phyloP scores from a whole-genome alignment of 2,797 vertebrate genomes.

The Dendrocincla tyrannina region DNA sequence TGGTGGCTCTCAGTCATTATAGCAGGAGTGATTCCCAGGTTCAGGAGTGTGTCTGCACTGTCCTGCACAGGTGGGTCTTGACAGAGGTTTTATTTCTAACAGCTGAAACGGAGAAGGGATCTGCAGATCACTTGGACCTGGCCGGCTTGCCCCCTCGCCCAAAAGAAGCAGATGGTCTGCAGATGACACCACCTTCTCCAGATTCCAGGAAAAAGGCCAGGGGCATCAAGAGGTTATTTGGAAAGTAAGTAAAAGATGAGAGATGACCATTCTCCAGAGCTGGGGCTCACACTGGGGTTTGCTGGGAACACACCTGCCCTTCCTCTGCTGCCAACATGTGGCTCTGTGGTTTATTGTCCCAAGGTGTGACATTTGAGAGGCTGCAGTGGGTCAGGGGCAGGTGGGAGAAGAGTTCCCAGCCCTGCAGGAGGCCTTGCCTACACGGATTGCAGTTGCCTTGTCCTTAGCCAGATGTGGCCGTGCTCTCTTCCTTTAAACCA shows the following conservation, averaged over 20 bases:
- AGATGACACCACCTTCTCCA: slow-evolving; percentile 85
- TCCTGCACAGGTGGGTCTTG: background rate
- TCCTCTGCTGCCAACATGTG: rapidly evolving
- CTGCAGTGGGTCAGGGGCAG: rapidly evolving
- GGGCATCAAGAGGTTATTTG: slow-evolving; percentile 95
- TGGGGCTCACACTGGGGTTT: background rate
- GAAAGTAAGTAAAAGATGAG: slow-evolving; percentile 82
- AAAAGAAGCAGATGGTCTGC: slow-evolving; percentile 79
- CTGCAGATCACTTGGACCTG: slow-evolving; percentile 89
- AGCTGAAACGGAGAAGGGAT: slow-evolving; percentile 91
- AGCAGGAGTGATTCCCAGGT: background rate
- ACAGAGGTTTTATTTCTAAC: slow-evolving; percentile 56
- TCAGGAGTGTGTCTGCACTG: background rate
- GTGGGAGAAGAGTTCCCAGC: background rate
- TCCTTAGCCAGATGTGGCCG: background rate
- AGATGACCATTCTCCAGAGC: background rate
- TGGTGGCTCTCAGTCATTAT: background rate
- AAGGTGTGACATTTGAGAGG: background rate
- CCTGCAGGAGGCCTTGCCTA: background rate
- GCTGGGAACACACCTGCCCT: background rate
- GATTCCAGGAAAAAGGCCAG: slow-evolving; percentile 92
- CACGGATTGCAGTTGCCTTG: background rate
- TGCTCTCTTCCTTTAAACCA: slow-evolving; percentile 52
- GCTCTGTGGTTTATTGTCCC: background rate
- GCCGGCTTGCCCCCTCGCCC: slow-evolving; percentile 84